A percentile compares a stretch with the other conserved stretches of the same genome.
phyloP scores from a whole-genome alignment of 2,888 invertebrate genomes.

The Melanostoma scalare region DNA sequence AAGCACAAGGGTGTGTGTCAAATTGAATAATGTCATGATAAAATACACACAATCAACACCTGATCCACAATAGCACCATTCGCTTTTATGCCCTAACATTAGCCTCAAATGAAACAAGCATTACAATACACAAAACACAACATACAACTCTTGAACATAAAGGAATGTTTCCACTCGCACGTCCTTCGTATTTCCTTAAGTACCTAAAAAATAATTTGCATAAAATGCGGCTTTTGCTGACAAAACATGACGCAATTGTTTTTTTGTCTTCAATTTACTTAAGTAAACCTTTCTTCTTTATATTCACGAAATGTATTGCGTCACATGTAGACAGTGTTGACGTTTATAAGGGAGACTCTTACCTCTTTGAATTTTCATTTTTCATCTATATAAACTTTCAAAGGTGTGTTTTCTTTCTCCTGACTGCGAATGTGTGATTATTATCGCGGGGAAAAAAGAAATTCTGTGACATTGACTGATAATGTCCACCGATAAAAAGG shows the following conservation, averaged over 20 bases:
- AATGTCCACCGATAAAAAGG: slow-evolving; percentile 53
- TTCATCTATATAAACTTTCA: background rate
- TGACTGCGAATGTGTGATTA: background rate
- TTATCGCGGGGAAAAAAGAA: slow-evolving; percentile 8
- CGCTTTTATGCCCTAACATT: background rate
- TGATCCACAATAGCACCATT: background rate
- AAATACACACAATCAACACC: background rate
- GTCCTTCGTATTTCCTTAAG: slow-evolving; percentile 50
- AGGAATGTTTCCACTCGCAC: slow-evolving; percentile 35
- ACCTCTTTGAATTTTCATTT: slow-evolving; percentile 5
- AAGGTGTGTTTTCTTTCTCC: slow-evolving; percentile 12
- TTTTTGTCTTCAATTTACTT: slow-evolving; percentile 61
- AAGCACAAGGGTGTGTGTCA: too few species aligned
- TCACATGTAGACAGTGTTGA: slow-evolving; percentile 14
- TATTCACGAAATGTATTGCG: slow-evolving; percentile 31
- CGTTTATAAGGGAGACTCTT: slow-evolving; percentile 7
- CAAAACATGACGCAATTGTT: slow-evolving; percentile 12
- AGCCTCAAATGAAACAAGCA: background rate
- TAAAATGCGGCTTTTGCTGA: slow-evolving; percentile 46
- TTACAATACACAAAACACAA: slow-evolving; percentile 9
- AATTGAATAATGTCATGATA: too few species aligned
- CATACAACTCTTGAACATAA: slow-evolving; percentile 2
- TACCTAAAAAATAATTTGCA: slow-evolving; percentile 53
- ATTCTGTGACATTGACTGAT: slow-evolving; percentile 63
- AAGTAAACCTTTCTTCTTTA: slow-evolving; percentile 58